Evolutionary conservation across 37 sponge, comb jelly and placozoan species (phyloP).

Genomic region (Beroe ovata): DNA sequence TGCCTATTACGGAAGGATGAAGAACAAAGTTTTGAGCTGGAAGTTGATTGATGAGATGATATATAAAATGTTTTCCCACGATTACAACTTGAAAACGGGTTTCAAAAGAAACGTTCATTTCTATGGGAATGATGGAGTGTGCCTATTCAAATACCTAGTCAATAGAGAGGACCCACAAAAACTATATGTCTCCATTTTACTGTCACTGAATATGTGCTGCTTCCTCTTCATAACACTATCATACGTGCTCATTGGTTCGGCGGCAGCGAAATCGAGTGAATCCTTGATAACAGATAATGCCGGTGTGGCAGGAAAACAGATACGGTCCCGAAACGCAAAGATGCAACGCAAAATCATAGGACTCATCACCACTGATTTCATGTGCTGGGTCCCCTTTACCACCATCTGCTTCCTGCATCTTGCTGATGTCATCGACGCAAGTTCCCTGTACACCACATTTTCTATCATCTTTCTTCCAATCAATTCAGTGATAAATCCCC

Average conservation of each 20-base stretch:
- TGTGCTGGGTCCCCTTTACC: no score
- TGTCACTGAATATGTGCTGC: not conserved
- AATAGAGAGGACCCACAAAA: not conserved
- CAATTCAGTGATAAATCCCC: no score
- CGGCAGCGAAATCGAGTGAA: no score
- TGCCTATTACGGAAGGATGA: not conserved
- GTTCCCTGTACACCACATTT: no score
- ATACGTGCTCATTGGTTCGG: constrained; percentile 4
- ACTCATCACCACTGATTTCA: no score
- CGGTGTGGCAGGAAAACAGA: no score
- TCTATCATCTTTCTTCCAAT: no score
- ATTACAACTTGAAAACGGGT: not conserved
- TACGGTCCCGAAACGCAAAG: no score
- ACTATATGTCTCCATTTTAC: not conserved
- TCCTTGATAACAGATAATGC: no score
- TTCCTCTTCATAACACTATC: constrained; percentile 21
- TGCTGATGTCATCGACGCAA: no score
- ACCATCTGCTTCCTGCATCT: no score
- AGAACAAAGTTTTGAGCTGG: not conserved
- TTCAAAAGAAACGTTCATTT: not conserved
- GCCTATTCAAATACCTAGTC: not conserved
- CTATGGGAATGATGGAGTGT: constrained; percentile 9
- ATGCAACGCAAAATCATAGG: no score
- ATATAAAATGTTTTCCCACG: not conserved
- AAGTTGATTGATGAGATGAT: not conserved